These are phyloP conservation scores for Nettapus auritus DNA, from an alignment of 2,113 vertebrate species.

Conservation along the genomic window DNA sequence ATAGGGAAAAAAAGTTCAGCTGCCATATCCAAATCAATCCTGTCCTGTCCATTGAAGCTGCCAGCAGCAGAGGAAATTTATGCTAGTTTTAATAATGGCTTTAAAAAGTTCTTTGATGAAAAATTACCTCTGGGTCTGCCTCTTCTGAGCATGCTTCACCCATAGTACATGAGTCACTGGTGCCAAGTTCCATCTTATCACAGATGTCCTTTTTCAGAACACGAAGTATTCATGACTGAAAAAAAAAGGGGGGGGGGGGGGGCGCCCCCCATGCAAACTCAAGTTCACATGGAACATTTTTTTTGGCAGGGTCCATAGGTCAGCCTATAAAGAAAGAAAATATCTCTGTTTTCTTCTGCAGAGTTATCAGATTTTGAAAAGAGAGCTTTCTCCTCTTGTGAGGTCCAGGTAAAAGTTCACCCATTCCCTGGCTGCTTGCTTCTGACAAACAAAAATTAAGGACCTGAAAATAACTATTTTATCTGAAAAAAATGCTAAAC, in stretches of 20 bases:
- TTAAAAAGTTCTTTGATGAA: constrained; percentile 44
- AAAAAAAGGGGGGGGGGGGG: constrained; percentile 50
- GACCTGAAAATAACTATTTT: constrained; percentile 78
- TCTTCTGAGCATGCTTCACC: constrained; percentile 35
- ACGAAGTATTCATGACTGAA: constrained; percentile 44
- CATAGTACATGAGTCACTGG: neutral
- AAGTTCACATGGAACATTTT: constrained; percentile 68
- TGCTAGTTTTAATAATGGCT: constrained; percentile 33
- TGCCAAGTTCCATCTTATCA: constrained; percentile 60
- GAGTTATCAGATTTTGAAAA: constrained; percentile 71
- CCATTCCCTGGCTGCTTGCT: constrained; percentile 63
- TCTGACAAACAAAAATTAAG: constrained; percentile 79
- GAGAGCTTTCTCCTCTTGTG: constrained; percentile 79
- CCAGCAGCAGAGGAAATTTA: constrained; percentile 9
- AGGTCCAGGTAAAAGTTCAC: constrained; percentile 84
- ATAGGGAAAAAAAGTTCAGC: neutral
- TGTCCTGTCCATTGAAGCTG: neutral
- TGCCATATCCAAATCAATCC: constrained; percentile 3
- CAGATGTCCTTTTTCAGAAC: constrained; percentile 72
- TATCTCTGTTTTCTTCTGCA: constrained; percentile 72
- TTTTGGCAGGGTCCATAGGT: constrained; percentile 57
- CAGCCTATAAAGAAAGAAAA: constrained; percentile 74
- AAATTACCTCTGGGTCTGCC: constrained; percentile 33
- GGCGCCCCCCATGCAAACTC: constrained; percentile 58
- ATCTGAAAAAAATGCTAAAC: constrained; percentile 80